A percentile compares a stretch with the other conserved stretches of the same genome.
phyloP scores from a whole-genome alignment of 2,888 invertebrate species.

The Chrysopilus asiliformis region DNA sequence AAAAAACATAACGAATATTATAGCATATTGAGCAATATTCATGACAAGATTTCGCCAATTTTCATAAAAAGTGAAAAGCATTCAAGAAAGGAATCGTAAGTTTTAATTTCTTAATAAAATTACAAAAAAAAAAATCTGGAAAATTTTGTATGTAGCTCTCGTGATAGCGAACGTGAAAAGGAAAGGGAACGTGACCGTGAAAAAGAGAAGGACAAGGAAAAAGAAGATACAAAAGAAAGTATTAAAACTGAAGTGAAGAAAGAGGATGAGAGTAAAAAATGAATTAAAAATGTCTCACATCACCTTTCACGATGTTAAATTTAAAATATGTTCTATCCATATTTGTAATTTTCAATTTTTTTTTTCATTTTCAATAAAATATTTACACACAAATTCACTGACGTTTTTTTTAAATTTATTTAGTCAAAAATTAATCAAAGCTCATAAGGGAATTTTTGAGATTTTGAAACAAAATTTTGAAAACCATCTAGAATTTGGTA shows the following conservation, averaged over 20 bases:
- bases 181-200: constrained; percentile 9
- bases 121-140: not conserved
- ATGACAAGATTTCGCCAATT: constrained; percentile 25
- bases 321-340: no score
- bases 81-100: constrained; percentile 18
- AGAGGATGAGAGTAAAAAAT: constrained; percentile 12
- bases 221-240: constrained; percentile 14
- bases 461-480: no score
- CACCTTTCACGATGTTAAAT: no score
- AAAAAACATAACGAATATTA: constrained; percentile 25
- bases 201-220: constrained; percentile 9
- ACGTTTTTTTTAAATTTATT: no score
- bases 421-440: no score
- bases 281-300: no score
- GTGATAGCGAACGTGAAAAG: constrained; percentile 7
- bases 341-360: no score
- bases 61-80: constrained; percentile 21
- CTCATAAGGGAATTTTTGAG: no score
- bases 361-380: no score
- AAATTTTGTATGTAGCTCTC: not conserved
- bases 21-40: constrained; percentile 21
- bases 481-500: no score
- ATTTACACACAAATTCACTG: no score
- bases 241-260: constrained; percentile 16
- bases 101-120: not conserved